Percentiles rank a stretch among this genome's conserved stretches.
Conservation (phyloP, 2,797 vertebrate genomes). For the Siniperca scherzeri region DNA sequence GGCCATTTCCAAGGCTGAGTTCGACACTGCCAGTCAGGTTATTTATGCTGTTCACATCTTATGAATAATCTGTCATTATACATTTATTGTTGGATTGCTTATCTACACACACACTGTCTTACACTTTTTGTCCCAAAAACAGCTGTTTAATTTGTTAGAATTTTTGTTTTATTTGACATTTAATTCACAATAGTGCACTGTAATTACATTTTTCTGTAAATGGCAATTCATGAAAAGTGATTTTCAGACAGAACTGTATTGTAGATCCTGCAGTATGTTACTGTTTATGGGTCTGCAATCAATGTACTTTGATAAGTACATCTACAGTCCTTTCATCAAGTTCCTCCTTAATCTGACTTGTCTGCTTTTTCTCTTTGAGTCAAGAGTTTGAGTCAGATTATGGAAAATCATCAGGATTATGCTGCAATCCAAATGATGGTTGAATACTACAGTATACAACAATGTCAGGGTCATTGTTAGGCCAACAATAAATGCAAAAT, state of each 20-base stretch:
- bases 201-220: neutral
- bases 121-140: neutral
- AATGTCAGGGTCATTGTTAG: neutral
- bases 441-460: conserved; percentile 6
- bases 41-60: conserved; percentile 18
- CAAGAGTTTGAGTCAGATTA: conserved; percentile 46
- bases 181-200: neutral
- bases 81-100: neutral
- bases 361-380: conserved; percentile 18
- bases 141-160: neutral
- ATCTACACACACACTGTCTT: neutral
- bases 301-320: conserved; percentile 1
- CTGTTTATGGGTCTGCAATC: neutral
- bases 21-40: conserved; percentile 90
- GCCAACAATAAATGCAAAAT: neutral
- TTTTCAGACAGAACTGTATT: neutral
- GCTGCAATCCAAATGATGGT: conserved; percentile 23
- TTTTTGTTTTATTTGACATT: neutral
- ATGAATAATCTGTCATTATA: neutral
- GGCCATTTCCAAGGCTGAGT: conserved; percentile 94
- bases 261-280: neutral
- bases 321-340: conserved; percentile 9
- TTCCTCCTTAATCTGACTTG: conserved; percentile 38
- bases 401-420: conserved; percentile 48
- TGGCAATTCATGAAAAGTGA: neutral